Percentiles rank a stretch among this genome's conserved stretches.
Conservation (phyloP, 1,140 invertebrate species). For the Thereuonema tuberculata region DNA sequence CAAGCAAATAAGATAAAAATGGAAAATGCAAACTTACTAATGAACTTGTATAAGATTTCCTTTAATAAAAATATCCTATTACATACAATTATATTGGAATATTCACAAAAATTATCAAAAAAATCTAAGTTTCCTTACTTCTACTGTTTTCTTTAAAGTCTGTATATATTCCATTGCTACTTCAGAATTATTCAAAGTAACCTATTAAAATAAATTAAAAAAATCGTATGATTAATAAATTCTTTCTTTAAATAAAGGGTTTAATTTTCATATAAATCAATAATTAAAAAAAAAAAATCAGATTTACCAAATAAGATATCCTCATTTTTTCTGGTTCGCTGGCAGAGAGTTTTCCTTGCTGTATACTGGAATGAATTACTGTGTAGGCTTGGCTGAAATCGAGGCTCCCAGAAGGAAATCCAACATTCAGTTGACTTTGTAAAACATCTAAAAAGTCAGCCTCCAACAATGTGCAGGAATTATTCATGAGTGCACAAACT, state of each 20-base stretch:
- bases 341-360: constrained; percentile 64
- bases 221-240: neutral
- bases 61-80: no score
- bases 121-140: no score
- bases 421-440: constrained; percentile 55
- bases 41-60: no score
- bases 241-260: neutral
- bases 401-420: constrained; percentile 73
- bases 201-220: constrained; percentile 34
- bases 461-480: constrained; percentile 75
- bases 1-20: no score
- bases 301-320: constrained; percentile 52
- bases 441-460: constrained; percentile 66
- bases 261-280: constrained; percentile 6
- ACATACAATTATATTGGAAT: no score
- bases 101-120: no score
- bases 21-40: no score
- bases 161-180: constrained; percentile 65
- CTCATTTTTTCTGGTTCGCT: constrained; percentile 63
- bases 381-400: constrained; percentile 49
- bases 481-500: constrained; percentile 92
- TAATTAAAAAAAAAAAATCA: no score
- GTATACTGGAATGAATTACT: constrained; percentile 62
- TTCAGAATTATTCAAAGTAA: constrained; percentile 88
- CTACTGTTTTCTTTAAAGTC: constrained; percentile 31